Conservation (phyloP, 2,797 vertebrate genomes). For the Spheniscus humboldti region DNA sequence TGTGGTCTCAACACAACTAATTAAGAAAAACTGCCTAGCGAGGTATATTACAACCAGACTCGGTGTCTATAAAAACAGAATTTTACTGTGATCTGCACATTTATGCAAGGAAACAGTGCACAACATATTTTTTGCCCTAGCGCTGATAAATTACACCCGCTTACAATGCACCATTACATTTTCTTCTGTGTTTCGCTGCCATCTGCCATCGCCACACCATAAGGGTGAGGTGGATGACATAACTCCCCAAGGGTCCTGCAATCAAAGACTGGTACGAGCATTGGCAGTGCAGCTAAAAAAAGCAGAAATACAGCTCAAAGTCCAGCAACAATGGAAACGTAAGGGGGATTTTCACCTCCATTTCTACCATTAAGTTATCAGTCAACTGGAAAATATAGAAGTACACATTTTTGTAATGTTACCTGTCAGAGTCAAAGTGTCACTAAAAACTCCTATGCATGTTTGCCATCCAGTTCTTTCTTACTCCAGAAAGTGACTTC, state of each 20-base stretch:
- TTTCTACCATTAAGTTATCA: not conserved
- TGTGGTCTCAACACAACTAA: not conserved
- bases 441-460: not conserved
- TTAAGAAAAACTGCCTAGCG: not conserved
- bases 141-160: not conserved
- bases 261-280: not conserved
- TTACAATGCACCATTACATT: not conserved
- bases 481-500: not conserved
- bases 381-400: not conserved
- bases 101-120: not conserved
- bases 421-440: not conserved
- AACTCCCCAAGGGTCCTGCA: not conserved
- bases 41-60: not conserved
- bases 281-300: not conserved
- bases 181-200: not conserved
- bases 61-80: not conserved
- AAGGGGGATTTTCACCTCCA: not conserved
- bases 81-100: not conserved
- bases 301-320: not conserved
- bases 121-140: not conserved
- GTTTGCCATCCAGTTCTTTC: not conserved
- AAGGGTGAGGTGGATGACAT: not conserved
- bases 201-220: not conserved
- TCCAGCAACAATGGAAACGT: not conserved
- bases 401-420: not conserved